These are phyloP conservation scores for Philypnodon macrostomus DNA, from an alignment of 2,797 vertebrate genomes.

Conservation along the genomic window DNA sequence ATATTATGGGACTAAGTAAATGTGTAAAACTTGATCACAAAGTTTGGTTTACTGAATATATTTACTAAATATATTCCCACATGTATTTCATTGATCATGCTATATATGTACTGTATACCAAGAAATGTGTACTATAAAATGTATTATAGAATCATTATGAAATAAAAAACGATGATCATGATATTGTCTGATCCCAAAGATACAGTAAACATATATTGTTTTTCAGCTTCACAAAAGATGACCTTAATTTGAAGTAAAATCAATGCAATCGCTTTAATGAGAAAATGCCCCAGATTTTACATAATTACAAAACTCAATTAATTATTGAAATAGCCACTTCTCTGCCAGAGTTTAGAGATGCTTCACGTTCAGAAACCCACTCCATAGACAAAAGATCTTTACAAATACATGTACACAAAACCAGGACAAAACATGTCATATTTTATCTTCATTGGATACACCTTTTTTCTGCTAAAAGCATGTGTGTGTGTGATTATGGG, in stretches of 20 bases:
- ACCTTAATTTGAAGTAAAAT: constrained; percentile 11
- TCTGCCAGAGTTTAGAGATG: constrained; percentile 5
- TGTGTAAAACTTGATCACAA: no score
- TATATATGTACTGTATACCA: no score
- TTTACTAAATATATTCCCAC: no score
- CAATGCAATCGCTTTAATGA: constrained; percentile 20
- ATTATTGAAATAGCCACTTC: constrained; percentile 33
- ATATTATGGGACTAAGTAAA: no score
- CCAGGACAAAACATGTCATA: neutral
- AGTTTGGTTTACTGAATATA: no score
- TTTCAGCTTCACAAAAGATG: constrained; percentile 5
- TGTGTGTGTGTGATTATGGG: neutral
- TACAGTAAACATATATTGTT: neutral
- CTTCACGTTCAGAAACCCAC: no score
- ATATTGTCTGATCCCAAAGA: no score
- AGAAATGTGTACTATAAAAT: no score
- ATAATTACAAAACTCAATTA: constrained; percentile 40
- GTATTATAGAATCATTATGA: no score
- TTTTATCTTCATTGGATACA: neutral
- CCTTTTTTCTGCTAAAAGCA: no score
- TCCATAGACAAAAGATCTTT: constrained; percentile 9
- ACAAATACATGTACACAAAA: constrained; percentile 14
- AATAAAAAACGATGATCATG: no score
- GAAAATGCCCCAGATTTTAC: constrained; percentile 42
- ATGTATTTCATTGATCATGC: no score